Evolutionary conservation across 2,113 vertebrate genomes (phyloP).

Genomic region (Hippocampus barbouri): DNA sequence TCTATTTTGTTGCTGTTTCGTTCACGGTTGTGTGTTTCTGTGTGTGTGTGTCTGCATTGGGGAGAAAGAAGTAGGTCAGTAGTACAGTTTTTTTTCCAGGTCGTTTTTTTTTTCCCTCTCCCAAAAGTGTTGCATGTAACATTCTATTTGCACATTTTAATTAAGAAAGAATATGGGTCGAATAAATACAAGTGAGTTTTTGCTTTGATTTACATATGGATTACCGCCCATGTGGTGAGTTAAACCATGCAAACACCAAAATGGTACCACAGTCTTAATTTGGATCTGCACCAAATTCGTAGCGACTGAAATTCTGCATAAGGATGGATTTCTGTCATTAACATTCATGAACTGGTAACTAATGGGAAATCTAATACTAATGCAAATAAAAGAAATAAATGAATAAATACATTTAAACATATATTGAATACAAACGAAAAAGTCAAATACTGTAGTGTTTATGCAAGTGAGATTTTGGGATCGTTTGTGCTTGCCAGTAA

Average conservation of each 20-base stretch:
- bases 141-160: not conserved
- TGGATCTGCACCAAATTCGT: not conserved
- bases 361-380: not conserved
- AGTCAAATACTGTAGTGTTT: no score
- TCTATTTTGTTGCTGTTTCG: not conserved
- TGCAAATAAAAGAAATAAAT: no score
- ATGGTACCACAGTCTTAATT: not conserved
- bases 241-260: conserved; percentile 5
- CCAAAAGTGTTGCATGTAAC: conserved; percentile 28
- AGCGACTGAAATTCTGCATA: not conserved
- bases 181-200: not conserved
- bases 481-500: conserved; percentile 33
- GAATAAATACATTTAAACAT: no score
- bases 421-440: conserved; percentile 23
- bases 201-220: conserved; percentile 13
- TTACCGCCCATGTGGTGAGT: not conserved
- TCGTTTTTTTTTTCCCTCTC: not conserved
- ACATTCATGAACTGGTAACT: not conserved
- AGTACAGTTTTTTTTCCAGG: conserved; percentile 36
- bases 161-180: not conserved
- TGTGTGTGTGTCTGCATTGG: conserved; percentile 14
- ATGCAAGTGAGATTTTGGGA: conserved; percentile 2
- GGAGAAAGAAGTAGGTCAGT: conserved; percentile 63
- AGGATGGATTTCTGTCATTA: not conserved
- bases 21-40: not conserved